phyloP scores from a whole-genome alignment of 2,888 invertebrate genomes.

The Machimus rusticus region DNA sequence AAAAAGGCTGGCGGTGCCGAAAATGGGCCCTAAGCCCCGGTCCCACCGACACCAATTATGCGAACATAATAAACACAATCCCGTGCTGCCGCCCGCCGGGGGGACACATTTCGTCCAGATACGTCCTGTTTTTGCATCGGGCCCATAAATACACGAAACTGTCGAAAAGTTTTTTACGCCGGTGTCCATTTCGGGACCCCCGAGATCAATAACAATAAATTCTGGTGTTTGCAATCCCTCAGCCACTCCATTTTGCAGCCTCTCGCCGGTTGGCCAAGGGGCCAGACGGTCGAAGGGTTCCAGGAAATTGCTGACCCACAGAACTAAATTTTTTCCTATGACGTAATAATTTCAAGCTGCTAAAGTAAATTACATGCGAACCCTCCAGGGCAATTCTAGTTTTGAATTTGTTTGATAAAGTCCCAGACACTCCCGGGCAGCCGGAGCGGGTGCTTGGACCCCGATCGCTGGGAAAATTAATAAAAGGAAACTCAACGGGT shows the following conservation, averaged over 20 bases:
- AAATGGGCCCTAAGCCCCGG: background rate
- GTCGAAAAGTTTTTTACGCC: conserved; percentile 42
- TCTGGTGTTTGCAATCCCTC: conserved; percentile 30
- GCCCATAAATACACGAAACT: conserved; percentile 39
- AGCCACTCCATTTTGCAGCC: conserved; percentile 10
- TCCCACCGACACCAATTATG: conserved; percentile 31
- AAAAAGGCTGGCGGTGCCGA: background rate
- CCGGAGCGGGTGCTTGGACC: background rate
- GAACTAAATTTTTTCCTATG: conserved; percentile 5
- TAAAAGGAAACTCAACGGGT: background rate
- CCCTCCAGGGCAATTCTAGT: conserved; percentile 11
- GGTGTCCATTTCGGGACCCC: conserved; percentile 30
- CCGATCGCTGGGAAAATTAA: conserved; percentile 1
- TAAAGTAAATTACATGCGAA: conserved; percentile 30
- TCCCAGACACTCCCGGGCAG: background rate
- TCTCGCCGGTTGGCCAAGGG: background rate
- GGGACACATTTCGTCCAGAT: background rate
- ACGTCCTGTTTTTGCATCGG: conserved; percentile 22
- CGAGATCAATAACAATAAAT: conserved; percentile 43
- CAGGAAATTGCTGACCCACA: conserved; percentile 34
- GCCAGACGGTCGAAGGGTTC: background rate
- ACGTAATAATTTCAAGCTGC: conserved; percentile 40
- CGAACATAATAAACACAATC: conserved; percentile 20
- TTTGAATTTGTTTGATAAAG: conserved; percentile 30
- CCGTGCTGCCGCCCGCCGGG: background rate